Conservation (phyloP, 2,113 vertebrate species). For the Cebidichthys violaceus region DNA sequence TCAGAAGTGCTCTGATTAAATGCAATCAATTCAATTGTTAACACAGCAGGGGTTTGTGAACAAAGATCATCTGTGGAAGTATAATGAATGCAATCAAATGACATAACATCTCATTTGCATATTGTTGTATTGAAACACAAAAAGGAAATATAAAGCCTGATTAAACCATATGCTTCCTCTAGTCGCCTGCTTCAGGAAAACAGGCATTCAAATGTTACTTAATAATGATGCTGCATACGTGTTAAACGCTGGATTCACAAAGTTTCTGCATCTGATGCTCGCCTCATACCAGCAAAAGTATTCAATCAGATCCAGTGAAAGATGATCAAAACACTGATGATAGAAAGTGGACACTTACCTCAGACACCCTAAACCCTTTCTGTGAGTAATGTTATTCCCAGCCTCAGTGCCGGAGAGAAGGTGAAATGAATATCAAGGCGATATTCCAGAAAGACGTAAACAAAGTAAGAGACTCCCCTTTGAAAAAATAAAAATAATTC, state of each 20-base stretch:
- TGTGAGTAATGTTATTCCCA: slow-evolving; percentile 52
- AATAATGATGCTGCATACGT: background rate
- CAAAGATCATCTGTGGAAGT: slow-evolving; percentile 73
- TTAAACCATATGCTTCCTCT: slow-evolving; percentile 41
- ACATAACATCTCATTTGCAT: slow-evolving; percentile 72
- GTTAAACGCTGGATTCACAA: background rate
- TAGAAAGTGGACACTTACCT: slow-evolving; percentile 69
- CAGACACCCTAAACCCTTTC: slow-evolving; percentile 33
- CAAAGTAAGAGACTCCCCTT: slow-evolving; percentile 57
- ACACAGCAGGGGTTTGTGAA: slow-evolving; percentile 66
- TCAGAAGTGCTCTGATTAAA: slow-evolving; percentile 80
- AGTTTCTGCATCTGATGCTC: slow-evolving; percentile 37
- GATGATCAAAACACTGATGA: slow-evolving; percentile 31
- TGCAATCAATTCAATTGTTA: slow-evolving; percentile 79
- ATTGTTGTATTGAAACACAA: slow-evolving; percentile 41
- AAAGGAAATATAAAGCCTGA: slow-evolving; percentile 35
- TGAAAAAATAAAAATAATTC: slow-evolving; percentile 65
- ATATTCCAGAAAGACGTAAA: slow-evolving; percentile 58
- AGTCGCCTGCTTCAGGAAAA: background rate
- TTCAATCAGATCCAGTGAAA: slow-evolving; percentile 23
- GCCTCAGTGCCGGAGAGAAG: slow-evolving; percentile 17
- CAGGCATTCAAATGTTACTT: background rate
- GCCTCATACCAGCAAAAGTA: background rate
- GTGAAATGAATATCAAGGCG: slow-evolving; percentile 46
- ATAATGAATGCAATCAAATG: slow-evolving; percentile 75